Evolutionary conservation across 2,888 invertebrate genomes (phyloP), one percentile per base, ranked within the genome.

Genomic region (Deilephila elpenor): DNA sequence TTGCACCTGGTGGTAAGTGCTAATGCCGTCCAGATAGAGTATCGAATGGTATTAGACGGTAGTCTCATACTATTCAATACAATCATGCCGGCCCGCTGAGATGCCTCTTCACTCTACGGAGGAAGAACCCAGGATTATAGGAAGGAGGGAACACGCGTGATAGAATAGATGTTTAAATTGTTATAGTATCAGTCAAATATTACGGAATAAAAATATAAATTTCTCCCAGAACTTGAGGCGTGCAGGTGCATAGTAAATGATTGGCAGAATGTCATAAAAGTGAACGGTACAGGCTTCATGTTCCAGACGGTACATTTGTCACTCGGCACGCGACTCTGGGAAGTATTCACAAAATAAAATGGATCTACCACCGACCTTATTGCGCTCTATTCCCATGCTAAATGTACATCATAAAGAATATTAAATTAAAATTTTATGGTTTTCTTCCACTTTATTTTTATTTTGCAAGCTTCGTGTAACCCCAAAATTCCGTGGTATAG

Each of bases 341-440:
- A 5, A 51, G 51, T 67, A n/a, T 56, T 56, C 60, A 60, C 14
- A 29, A 67, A 51, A 51, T 67, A 67, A 67, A 67, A 20, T 17
- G 14, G 25, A 51, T 17, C 29, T 29, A 51, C 67, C 34, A 62
- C 37, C 37, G 7, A 19, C 34, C 34, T 34, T 37, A n/a, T 34
- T 25, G 25, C 14, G 67, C 67, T 51, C 51, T 44, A 25, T 51
- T 61, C 7, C 67, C 44, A 51, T 67, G 51, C 67, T 67, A 51
- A 67, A 67, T 64, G 64, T n/a, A 14, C 44, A 7, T 25, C 67
- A 44, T 67, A 67, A 67, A 67, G 51, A 51, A 67, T 67, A 67
- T 51, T 67, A 25, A 51, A 67, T 51, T 51, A 67, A 67, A 67
- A 17, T 67, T 51, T 67, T 64, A 64, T 11, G 64, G 6, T n/a